Evolutionary conservation across 1,140 invertebrate species (phyloP), one percentile per base, ranked within the genome.

Genomic region (Microplitis demolitor): DNA sequence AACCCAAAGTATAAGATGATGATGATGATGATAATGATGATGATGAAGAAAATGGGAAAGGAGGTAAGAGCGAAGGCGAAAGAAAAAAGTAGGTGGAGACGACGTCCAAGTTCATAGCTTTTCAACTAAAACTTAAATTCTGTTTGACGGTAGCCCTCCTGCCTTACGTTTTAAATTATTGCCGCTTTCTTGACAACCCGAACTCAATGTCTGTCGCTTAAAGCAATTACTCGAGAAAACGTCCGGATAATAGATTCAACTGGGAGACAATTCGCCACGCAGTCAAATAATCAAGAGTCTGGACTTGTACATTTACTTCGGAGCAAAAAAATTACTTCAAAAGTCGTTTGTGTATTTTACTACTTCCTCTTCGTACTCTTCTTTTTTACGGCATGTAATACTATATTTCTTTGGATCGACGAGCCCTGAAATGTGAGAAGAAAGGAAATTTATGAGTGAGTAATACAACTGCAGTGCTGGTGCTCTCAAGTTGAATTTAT

Each of bases 21-120:
- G 58, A 72, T 72, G 58, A 72, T 72, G 64, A 45, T 9, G 39
- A 45, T 24, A 24, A 71, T 66, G 69, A 16, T 72, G 58, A 72
- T 72, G 60, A 37, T 72, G 64, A 45, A 45, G 39, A 45, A 45
- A 45, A 45, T 45, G 39, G 39, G 6, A 11, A 11, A 45, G 39
- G 39, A 45, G 39, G 39, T 9, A 11, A 11, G 11, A 11, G 39
- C 6, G 39, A 11, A 45, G 39, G 39, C 6, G 5, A 5, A 45
- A 11, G 39, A 45, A 45, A 45, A 45, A 45, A 45, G 39, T 45
- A 11, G 39, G 39, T 45, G 39, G 39, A 24, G 39, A 45, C 11
- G 6, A 5, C 5, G 13, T 54, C 16, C n/a, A 54, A n/a, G 11
- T n/a, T 54, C 53, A 54, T 54, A 58, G 16, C 56, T 24, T 58